Conservation (phyloP, 2,113 vertebrate genomes). For the Lycaon pictus region DNA sequence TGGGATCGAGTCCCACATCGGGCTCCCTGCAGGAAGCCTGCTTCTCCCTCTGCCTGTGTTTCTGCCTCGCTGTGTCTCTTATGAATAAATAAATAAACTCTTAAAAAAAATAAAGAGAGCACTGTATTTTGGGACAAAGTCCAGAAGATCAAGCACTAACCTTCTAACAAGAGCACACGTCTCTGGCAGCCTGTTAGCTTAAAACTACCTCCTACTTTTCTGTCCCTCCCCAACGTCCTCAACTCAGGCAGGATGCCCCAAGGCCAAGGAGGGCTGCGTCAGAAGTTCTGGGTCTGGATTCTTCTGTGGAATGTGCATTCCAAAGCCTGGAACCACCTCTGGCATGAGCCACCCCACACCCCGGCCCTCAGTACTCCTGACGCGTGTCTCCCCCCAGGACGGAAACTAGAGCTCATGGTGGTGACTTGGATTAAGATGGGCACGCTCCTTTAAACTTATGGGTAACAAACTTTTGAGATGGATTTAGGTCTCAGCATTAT, state of each 20-base stretch:
- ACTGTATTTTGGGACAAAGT: neutral
- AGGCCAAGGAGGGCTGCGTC: neutral
- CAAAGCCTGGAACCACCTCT: neutral
- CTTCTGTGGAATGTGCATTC: neutral
- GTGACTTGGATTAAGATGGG: neutral
- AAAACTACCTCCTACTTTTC: neutral
- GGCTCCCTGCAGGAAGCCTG: too few species aligned
- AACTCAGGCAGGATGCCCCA: too few species aligned
- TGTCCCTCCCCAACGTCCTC: neutral
- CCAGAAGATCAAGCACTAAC: neutral
- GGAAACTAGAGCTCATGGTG: neutral
- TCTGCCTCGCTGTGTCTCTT: too few species aligned
- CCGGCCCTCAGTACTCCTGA: neutral
- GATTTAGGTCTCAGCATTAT: conserved; percentile 30
- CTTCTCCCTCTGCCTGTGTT: too few species aligned
- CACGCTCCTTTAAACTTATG: neutral
- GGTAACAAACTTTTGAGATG: neutral
- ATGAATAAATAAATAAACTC: too few species aligned
- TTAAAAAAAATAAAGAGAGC: neutral
- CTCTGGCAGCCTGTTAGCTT: neutral
- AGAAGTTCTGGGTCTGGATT: neutral
- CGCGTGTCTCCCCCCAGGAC: neutral
- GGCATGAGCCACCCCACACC: neutral
- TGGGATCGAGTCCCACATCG: too few species aligned
- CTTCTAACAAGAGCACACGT: neutral